Percentiles rank a stretch among this genome's conserved stretches.
Conservation (phyloP, 2,797 vertebrate genomes). For the Scomberomorus guttatus region DNA sequence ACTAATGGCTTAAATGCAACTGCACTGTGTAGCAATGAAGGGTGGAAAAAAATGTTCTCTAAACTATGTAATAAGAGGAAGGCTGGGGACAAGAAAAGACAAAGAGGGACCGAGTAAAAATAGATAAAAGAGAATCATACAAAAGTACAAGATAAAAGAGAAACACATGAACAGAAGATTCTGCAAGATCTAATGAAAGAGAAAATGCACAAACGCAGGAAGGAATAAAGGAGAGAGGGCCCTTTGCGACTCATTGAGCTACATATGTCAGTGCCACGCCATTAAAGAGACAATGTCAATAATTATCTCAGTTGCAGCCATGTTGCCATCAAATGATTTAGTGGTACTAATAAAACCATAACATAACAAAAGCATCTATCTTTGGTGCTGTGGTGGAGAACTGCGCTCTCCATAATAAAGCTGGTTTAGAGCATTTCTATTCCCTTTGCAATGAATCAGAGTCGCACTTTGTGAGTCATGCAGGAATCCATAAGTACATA, state of each 20-base stretch:
- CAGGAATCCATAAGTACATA: conserved; percentile 67
- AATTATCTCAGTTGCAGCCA: conserved; percentile 63
- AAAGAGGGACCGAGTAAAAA: conserved; percentile 39
- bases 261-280: conserved; percentile 45
- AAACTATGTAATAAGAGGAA: conserved; percentile 51
- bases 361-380: conserved; percentile 58
- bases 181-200: conserved; percentile 32
- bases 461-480: conserved; percentile 51
- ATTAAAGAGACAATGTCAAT: conserved; percentile 65
- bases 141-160: conserved; percentile 35
- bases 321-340: conserved; percentile 69
- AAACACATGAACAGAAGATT: conserved; percentile 31
- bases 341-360: conserved; percentile 53
- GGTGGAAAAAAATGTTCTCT: conserved; percentile 10
- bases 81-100: conserved; percentile 29
- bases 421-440: conserved; percentile 49
- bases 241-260: conserved; percentile 60
- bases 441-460: conserved; percentile 67
- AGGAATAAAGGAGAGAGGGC: conserved; percentile 34
- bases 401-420: conserved; percentile 56
- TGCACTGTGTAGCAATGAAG: conserved; percentile 49
- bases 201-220: conserved; percentile 29
- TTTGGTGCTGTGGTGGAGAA: conserved; percentile 26
- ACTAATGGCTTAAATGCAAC: conserved; percentile 75
- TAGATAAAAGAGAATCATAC: conserved; percentile 39